Evolutionary conservation across 2,113 vertebrate species (phyloP).

Genomic region (Otus sunia): DNA sequence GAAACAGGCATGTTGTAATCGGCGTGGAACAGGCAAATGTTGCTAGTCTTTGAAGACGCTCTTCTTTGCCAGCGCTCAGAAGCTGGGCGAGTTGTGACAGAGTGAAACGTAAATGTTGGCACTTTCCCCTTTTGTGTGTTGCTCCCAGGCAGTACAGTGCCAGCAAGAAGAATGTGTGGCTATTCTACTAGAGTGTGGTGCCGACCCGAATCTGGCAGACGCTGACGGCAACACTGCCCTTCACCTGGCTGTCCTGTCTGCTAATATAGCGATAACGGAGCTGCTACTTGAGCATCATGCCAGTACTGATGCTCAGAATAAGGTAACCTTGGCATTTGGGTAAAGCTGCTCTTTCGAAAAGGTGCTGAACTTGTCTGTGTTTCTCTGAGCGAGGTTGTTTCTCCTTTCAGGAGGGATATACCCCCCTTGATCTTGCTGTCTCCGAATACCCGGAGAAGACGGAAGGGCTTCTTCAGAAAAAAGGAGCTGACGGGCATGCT

Average conservation of each 20-base stretch:
- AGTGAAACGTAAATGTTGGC: background rate
- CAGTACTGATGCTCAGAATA: slow-evolving; percentile 77
- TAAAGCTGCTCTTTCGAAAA: background rate
- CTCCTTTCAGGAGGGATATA: slow-evolving; percentile 79
- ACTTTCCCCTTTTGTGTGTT: background rate
- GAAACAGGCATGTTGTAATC: background rate
- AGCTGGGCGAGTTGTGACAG: background rate
- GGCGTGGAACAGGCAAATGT: rapidly evolving
- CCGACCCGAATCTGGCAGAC: slow-evolving; percentile 79
- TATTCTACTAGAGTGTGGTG: slow-evolving; percentile 80
- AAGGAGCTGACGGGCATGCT: slow-evolving; percentile 68
- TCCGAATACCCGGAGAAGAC: slow-evolving; percentile 74
- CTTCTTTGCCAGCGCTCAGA: background rate
- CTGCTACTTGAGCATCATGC: slow-evolving; percentile 77
- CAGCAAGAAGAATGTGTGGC: slow-evolving; percentile 78
- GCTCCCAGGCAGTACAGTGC: slow-evolving; percentile 79
- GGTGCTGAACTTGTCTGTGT: background rate
- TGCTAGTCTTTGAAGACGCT: background rate
- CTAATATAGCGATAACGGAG: slow-evolving; percentile 60
- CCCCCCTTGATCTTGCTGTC: slow-evolving; percentile 78
- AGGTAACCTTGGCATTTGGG: slow-evolving; percentile 65
- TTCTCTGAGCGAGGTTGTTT: background rate
- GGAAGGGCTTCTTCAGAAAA: slow-evolving; percentile 78
- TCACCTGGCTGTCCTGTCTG: slow-evolving; percentile 78
- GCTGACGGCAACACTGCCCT: slow-evolving; percentile 79